These are phyloP conservation scores for Opisthocomus hoazin DNA, from an alignment of 2,113 vertebrate genomes.

Conservation along the genomic window DNA sequence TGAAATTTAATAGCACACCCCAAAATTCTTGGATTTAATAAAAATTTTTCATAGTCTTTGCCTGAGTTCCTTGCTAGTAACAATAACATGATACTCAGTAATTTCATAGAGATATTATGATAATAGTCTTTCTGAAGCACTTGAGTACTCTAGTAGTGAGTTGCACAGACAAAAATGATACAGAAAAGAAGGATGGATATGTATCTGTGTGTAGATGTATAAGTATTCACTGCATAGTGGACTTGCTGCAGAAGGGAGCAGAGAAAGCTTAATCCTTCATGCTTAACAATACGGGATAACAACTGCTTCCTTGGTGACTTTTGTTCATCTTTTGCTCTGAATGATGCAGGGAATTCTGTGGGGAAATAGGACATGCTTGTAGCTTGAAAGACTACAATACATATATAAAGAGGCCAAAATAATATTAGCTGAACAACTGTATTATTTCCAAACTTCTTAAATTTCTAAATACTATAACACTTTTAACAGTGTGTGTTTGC, in stretches of 20 bases:
- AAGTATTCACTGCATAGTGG: background rate
- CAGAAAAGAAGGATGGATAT: background rate
- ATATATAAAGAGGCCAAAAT: background rate
- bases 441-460: background rate
- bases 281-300: background rate
- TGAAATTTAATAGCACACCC: background rate
- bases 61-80: background rate
- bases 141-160: background rate
- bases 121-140: background rate
- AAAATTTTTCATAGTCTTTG: background rate
- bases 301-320: background rate
- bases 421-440: background rate
- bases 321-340: background rate
- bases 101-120: background rate
- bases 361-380: background rate
- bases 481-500: background rate
- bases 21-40: background rate
- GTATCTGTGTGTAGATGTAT: accelerated
- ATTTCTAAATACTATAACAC: background rate
- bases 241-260: background rate
- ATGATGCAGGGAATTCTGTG: background rate
- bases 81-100: background rate
- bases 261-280: background rate
- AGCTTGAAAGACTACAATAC: background rate
- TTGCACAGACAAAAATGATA: background rate